phyloP scores from a whole-genome alignment of 2,888 invertebrate genomes.

The Cyclophora albipunctata region DNA sequence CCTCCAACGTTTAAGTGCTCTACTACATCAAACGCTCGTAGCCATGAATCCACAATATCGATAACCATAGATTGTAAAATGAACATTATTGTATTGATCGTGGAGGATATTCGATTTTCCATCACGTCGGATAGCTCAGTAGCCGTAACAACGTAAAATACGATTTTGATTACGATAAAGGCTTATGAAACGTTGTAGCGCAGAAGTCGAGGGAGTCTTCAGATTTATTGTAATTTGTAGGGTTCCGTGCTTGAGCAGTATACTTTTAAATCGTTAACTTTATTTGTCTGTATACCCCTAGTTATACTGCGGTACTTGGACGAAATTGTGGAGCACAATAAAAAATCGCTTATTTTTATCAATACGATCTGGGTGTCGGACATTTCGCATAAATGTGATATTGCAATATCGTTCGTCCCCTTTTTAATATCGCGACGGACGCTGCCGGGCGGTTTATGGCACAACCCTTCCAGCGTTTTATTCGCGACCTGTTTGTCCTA shows the following conservation, averaged over 20 bases:
- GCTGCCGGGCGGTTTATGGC: slow-evolving; percentile 71
- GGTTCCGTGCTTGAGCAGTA: slow-evolving; percentile 17
- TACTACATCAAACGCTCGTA: too few species aligned
- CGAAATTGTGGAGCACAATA: slow-evolving; percentile 62
- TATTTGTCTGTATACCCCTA: slow-evolving; percentile 12
- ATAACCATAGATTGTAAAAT: slow-evolving; percentile 18
- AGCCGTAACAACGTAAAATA: slow-evolving; percentile 50
- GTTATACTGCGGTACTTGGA: slow-evolving; percentile 8
- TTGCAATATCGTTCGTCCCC: slow-evolving; percentile 75
- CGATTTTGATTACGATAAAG: slow-evolving; percentile 56
- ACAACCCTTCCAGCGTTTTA: slow-evolving; percentile 74
- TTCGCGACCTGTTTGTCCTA: slow-evolving; percentile 74
- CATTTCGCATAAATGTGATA: slow-evolving; percentile 76
- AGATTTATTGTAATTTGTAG: slow-evolving; percentile 19
- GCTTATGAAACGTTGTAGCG: slow-evolving; percentile 24
- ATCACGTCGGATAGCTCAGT: slow-evolving; percentile 48
- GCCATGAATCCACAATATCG: background rate
- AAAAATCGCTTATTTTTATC: slow-evolving; percentile 76
- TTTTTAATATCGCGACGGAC: slow-evolving; percentile 75
- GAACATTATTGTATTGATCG: slow-evolving; percentile 16
- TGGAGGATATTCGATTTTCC: slow-evolving; percentile 44
- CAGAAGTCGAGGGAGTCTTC: slow-evolving; percentile 16
- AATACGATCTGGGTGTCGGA: slow-evolving; percentile 74
- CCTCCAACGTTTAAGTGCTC: background rate
- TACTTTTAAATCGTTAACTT: slow-evolving; percentile 14